Percentiles rank a stretch among this genome's conserved stretches.
Conservation (phyloP, 2,113 vertebrate genomes). For the Lagopus muta region DNA sequence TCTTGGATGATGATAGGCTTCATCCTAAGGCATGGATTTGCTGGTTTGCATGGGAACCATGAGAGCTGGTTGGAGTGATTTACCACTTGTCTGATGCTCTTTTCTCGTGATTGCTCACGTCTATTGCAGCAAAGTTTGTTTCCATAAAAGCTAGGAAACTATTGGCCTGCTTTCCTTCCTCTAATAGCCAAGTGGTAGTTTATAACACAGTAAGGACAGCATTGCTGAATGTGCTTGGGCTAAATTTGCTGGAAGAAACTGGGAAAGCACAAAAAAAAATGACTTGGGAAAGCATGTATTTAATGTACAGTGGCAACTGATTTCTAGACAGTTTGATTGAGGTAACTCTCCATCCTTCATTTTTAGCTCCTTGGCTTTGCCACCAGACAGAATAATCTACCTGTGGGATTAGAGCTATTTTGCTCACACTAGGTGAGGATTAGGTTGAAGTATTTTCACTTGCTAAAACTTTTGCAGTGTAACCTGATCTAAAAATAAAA, state of each 20-base stretch:
- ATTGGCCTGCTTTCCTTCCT: background rate
- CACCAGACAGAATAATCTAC: background rate
- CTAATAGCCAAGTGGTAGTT: background rate
- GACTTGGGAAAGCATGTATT: background rate
- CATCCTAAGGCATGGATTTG: background rate
- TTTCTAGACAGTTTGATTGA: background rate
- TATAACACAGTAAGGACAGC: background rate
- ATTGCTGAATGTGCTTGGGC: background rate
- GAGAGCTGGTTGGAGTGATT: background rate
- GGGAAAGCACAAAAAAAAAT: background rate
- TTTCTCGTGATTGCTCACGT: background rate
- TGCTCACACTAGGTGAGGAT: background rate
- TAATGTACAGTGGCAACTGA: background rate
- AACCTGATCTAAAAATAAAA: background rate
- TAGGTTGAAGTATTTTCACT: background rate
- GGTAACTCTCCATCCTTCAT: conserved; percentile 38
- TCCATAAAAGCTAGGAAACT: background rate
- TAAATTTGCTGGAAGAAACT: background rate
- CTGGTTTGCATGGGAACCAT: background rate
- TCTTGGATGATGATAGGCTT: background rate
- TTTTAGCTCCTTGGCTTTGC: background rate
- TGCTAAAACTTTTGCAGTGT: rapidly evolving
- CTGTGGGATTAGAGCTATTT: background rate
- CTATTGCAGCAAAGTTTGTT: background rate
- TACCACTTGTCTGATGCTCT: background rate